Evolutionary conservation across 2,113 vertebrate genomes (phyloP), one percentile per base, ranked within the genome.

Genomic region (Pholis gunnellus): DNA sequence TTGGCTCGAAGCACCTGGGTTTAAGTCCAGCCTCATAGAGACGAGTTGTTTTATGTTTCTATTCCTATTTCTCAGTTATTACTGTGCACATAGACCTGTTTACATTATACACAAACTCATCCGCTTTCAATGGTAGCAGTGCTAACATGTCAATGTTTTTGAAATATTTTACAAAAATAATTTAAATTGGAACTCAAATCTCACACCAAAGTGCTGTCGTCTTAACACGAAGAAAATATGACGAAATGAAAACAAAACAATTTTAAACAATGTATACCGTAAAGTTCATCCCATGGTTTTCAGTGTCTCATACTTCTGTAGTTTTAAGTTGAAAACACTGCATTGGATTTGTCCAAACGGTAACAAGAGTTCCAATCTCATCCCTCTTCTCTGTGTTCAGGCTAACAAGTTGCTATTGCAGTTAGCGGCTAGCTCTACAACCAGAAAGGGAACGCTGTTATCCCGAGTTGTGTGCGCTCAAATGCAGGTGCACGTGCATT

Each of bases 271-370:
- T 20, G 18, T 56, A 13, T 46, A 9, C 5, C 22, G 11, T 34
- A 31, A 63, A 9, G 36, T 52, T 52, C 6, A 20, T 2, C 9
- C 7, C 40, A 14, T 61, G 2, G 27, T 25, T 63, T 25, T 48
- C 7, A 15, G 17, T 46, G 18, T 5, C 29, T 54, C 15, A 15
- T 42, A 70, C 34, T 1, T 52, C 4, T 31, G 5, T 50, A 9
- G 11, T 61, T 72, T 72, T 50, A 18, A 38, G 14, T 50, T 79
- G 10, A 52, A 70, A 79, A n/a, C n/a, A 27, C 44, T 64, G 68
- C 57, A 11, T 57, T 15, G 36, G 6, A 69, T 29, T 29, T 20
- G 9, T 31, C n/a, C 4, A 54, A 36, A 13, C 17, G 3, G 52
- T 27, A 15, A 27, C 10, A 31, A 20, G 17, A 72, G 22, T 15